phyloP scores from a whole-genome alignment of 2,888 invertebrate species.

The Empis livida region DNA sequence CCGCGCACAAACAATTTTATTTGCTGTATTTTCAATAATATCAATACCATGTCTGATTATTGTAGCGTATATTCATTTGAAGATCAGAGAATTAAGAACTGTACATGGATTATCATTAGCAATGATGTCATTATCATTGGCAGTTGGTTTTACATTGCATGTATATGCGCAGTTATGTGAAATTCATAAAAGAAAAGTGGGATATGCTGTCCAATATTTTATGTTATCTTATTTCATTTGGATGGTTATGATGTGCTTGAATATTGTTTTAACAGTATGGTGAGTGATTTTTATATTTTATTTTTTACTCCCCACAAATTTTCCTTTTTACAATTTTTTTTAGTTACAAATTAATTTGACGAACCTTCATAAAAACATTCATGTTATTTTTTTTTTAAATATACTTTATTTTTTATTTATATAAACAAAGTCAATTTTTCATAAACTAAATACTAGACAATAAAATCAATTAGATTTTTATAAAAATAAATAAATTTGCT shows the following conservation, averaged over 20 bases:
- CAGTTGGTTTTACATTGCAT: constrained; percentile 28
- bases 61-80: constrained; percentile 26
- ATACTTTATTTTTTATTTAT: too few species aligned
- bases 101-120: constrained; percentile 31
- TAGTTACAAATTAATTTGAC: too few species aligned
- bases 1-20: constrained; percentile 21
- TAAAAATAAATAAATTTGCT: too few species aligned
- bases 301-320: too few species aligned
- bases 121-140: constrained; percentile 28
- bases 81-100: constrained; percentile 23
- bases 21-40: constrained; percentile 28
- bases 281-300: too few species aligned
- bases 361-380: too few species aligned
- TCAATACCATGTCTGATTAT: constrained; percentile 29
- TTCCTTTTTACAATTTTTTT: too few species aligned
- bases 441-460: too few species aligned
- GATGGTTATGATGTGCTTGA: constrained; percentile 29
- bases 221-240: constrained; percentile 32
- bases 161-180: constrained; percentile 27
- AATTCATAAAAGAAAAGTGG: constrained; percentile 22
- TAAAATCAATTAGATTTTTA: too few species aligned
- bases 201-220: constrained; percentile 31
- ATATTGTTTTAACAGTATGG: constrained; percentile 31
- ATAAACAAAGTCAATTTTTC: too few species aligned
- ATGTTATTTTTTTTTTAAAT: too few species aligned